Conservation (phyloP, 2,113 vertebrate genomes). For the Mystacornis crossleyi region DNA sequence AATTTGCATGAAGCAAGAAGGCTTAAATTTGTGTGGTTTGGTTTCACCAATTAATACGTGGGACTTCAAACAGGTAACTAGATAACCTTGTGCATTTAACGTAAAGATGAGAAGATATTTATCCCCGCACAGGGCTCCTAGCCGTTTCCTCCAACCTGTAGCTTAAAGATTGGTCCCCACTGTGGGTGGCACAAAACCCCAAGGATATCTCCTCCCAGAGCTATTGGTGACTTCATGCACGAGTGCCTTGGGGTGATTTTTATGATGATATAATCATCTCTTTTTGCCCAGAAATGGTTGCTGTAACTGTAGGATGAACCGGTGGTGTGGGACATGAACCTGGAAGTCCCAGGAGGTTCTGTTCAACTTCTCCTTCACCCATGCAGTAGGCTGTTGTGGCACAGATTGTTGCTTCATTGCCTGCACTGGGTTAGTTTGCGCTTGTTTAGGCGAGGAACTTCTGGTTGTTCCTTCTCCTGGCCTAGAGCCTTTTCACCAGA, state of each 20-base stretch:
- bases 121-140: not conserved
- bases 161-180: not conserved
- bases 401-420: not conserved
- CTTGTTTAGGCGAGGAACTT: not conserved
- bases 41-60: not conserved
- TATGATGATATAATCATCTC: not conserved
- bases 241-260: not conserved
- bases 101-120: not conserved
- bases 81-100: not conserved
- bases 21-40: not conserved
- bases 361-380: not conserved
- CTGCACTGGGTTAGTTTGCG: not conserved
- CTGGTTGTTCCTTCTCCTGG: not conserved
- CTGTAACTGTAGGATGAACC: not conserved
- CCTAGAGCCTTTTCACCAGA: not conserved
- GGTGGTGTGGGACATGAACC: not conserved
- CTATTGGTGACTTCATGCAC: fast-evolving
- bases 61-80: not conserved
- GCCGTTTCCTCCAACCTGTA: not conserved
- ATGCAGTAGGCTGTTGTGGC: not conserved
- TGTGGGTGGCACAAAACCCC: not conserved
- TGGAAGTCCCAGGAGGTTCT: not conserved
- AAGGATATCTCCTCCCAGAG: not conserved
- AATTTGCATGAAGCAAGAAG: not conserved
- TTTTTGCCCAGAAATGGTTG: not conserved